A percentile compares a stretch with the other conserved stretches of the same genome.
phyloP scores from a whole-genome alignment of 2,113 vertebrate species.

The Chascanopsetta lugubris region DNA sequence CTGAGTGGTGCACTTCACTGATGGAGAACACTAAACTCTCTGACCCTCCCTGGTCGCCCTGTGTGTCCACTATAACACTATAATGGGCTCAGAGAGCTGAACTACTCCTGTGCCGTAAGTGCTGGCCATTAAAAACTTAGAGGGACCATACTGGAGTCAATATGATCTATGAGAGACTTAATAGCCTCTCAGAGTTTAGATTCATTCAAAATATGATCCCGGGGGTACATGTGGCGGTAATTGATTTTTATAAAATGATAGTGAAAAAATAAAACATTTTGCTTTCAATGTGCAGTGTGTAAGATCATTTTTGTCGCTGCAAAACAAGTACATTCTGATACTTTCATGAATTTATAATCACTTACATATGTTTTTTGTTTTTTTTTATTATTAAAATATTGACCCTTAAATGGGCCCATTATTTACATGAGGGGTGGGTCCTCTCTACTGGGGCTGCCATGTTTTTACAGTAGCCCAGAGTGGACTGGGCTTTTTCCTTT shows the following conservation, averaged over 20 bases:
- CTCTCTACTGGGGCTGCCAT: too few species aligned
- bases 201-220: slow-evolving; percentile 56
- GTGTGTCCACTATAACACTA: slow-evolving; percentile 75
- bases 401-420: too few species aligned
- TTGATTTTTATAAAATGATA: slow-evolving; percentile 68
- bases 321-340: too few species aligned
- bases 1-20: slow-evolving; percentile 75
- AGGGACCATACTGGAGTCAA: slow-evolving; percentile 72
- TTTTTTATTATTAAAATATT: too few species aligned
- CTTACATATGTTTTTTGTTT: too few species aligned
- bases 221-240: slow-evolving; percentile 51
- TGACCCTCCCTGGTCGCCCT: slow-evolving; percentile 76
- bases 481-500: too few species aligned
- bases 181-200: slow-evolving; percentile 71
- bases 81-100: slow-evolving; percentile 76
- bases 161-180: slow-evolving; percentile 72
- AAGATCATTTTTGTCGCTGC: too few species aligned
- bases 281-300: too few species aligned
- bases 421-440: too few species aligned
- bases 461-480: too few species aligned
- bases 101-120: slow-evolving; percentile 75
- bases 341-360: too few species aligned
- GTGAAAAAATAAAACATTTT: slow-evolving; percentile 34
- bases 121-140: slow-evolving; percentile 77
- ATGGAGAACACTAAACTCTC: slow-evolving; percentile 77